Percentiles rank a stretch among this genome's conserved stretches.
These are phyloP conservation scores for Sipunculus nudus DNA, from an alignment of 2,888 invertebrate genomes.

Conservation along the genomic window DNA sequence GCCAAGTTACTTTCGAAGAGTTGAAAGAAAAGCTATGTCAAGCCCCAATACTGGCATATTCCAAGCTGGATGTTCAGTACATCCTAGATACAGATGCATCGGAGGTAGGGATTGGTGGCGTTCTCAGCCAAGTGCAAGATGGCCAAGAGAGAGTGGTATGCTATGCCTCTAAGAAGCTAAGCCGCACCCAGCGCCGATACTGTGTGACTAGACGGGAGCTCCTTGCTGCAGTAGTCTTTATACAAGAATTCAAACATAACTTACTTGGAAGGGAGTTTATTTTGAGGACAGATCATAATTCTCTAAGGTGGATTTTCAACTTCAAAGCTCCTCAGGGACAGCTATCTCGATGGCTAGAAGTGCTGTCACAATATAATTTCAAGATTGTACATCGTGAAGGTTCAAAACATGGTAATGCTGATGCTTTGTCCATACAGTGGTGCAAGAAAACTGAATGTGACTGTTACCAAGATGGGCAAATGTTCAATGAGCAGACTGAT, in stretches of 20 bases:
- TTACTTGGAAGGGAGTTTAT: background rate
- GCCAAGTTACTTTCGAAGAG: too few species aligned
- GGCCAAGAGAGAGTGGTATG: background rate
- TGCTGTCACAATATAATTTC: background rate
- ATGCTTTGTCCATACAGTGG: background rate
- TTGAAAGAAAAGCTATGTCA: too few species aligned
- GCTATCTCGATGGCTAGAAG: background rate
- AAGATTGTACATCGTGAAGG: background rate
- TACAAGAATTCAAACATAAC: background rate
- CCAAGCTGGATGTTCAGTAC: too few species aligned
- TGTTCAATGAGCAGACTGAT: background rate
- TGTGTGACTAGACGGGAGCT: background rate
- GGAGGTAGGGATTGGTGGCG: background rate
- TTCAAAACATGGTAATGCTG: slow-evolving; percentile 1
- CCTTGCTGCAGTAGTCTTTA: background rate
- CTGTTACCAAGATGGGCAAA: background rate
- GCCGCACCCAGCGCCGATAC: background rate
- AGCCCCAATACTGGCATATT: too few species aligned
- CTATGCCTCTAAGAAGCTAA: background rate
- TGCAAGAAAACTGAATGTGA: background rate
- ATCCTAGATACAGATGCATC: slow-evolving; percentile 9
- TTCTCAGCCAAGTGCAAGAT: background rate
- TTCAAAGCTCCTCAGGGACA: background rate
- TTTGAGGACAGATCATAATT: background rate
- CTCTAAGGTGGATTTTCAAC: background rate